These are phyloP conservation scores for Pseudorhiza aurosa DNA, from an alignment of 30 jellyfish, hydroid and myxozoan species.

Conservation along the genomic window DNA sequence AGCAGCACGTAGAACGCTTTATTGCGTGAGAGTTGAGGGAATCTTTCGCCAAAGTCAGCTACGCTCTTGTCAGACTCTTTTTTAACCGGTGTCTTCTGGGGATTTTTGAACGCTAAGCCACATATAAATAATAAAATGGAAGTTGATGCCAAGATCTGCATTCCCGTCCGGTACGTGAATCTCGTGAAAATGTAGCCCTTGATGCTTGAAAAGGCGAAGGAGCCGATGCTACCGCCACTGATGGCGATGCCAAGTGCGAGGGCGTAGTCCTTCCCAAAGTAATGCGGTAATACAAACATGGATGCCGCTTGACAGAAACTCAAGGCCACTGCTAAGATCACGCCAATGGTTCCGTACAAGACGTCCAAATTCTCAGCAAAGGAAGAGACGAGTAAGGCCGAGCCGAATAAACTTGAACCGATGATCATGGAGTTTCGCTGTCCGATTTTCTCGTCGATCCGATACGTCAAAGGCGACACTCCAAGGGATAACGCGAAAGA, in stretches of 20 bases:
- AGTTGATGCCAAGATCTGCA: slow-evolving; percentile 63
- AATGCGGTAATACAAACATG: slow-evolving; percentile 64
- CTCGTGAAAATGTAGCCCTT: slow-evolving; percentile 38
- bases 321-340: slow-evolving; percentile 59
- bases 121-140: slow-evolving; percentile 55
- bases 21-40: slow-evolving; percentile 44
- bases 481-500: slow-evolving; percentile 34
- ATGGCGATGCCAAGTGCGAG: slow-evolving; percentile 59
- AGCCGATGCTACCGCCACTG: slow-evolving; percentile 79
- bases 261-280: slow-evolving; percentile 43
- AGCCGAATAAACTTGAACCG: slow-evolving; percentile 55
- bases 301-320: slow-evolving; percentile 62
- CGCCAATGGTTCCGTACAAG: slow-evolving; percentile 65
- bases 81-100: background rate
- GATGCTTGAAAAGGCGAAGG: slow-evolving; percentile 75
- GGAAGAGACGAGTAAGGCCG: slow-evolving; percentile 62
- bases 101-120: slow-evolving; percentile 68
- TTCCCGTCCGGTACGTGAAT: slow-evolving; percentile 53
- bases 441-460: slow-evolving; percentile 57
- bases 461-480: slow-evolving; percentile 45
- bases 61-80: background rate
- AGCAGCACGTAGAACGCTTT: slow-evolving; percentile 66
- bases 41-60: slow-evolving; percentile 44
- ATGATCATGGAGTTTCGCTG: slow-evolving; percentile 51
- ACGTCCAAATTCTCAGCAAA: slow-evolving; percentile 27